Evolutionary conservation across 2,797 vertebrate species (phyloP).

Genomic region (Chelidonichthys spinosus): DNA sequence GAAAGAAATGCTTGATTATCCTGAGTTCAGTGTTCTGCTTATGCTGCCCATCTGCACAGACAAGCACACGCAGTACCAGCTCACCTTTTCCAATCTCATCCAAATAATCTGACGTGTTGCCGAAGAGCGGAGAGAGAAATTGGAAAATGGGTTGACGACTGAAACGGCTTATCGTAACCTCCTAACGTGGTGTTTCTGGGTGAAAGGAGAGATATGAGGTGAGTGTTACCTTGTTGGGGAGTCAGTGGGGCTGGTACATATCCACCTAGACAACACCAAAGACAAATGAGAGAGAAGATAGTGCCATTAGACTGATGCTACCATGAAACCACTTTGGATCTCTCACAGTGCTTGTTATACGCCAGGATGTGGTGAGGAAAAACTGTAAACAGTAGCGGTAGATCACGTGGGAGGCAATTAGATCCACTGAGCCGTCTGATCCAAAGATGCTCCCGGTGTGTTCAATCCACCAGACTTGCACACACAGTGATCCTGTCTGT

Average conservation of each 20-base stretch:
- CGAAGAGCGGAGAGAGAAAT: slow-evolving; percentile 1
- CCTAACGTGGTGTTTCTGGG: not conserved
- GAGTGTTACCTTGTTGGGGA: slow-evolving; percentile 82
- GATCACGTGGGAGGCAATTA: slow-evolving; percentile 30
- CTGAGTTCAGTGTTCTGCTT: not conserved
- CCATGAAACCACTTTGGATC: slow-evolving; percentile 28
- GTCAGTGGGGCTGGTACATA: slow-evolving; percentile 80
- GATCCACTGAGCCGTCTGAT: slow-evolving; percentile 29
- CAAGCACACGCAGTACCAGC: slow-evolving; percentile 14
- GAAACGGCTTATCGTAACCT: not conserved
- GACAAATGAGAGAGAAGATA: slow-evolving; percentile 34
- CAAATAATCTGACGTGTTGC: slow-evolving; percentile 39
- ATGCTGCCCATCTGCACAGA: slow-evolving; percentile 51
- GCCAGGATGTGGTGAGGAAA: slow-evolving; percentile 22
- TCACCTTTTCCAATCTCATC: slow-evolving; percentile 31
- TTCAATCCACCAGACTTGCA: not conserved
- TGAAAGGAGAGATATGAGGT: slow-evolving; percentile 3
- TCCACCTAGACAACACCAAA: slow-evolving; percentile 71
- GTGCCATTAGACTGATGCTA: slow-evolving; percentile 9
- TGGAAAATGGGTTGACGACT: slow-evolving; percentile 11
- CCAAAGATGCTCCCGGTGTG: slow-evolving; percentile 16
- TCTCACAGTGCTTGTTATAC: slow-evolving; percentile 20
- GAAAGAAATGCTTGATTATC: slow-evolving; percentile 58
- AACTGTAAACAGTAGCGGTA: slow-evolving; percentile 25
- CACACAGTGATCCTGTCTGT: not conserved